Conservation (phyloP, 2,113 vertebrate genomes). For the Maylandia zebra region DNA sequence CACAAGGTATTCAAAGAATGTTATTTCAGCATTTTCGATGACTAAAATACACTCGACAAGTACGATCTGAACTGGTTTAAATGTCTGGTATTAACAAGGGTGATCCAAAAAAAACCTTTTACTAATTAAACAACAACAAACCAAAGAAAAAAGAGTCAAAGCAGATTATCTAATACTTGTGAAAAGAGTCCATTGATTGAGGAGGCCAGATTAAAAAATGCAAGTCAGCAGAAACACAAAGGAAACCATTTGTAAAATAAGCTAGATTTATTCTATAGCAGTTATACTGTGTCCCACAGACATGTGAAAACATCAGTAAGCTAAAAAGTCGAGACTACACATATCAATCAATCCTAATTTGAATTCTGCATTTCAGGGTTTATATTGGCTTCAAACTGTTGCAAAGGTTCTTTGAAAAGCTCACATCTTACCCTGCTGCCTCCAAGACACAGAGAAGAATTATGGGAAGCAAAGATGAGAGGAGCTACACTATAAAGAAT, state of each 20-base stretch:
- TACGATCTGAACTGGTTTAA: not conserved
- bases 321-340: not conserved
- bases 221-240: conserved; percentile 9
- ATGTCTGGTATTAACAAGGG: conserved; percentile 6
- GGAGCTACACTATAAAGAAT: conserved; percentile 8
- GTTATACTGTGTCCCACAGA: not conserved
- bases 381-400: not conserved
- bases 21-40: conserved; percentile 53
- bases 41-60: conserved; percentile 19
- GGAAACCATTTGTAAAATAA: not conserved
- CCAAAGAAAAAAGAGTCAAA: conserved; percentile 2
- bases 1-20: conserved; percentile 65
- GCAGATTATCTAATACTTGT: conserved; percentile 12
- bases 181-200: conserved; percentile 51
- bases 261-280: not conserved
- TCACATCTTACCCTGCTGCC: not conserved
- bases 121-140: conserved; percentile 53
- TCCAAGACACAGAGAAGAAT: not conserved
- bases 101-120: not conserved
- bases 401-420: not conserved
- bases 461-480: not conserved
- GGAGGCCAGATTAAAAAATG: not conserved
- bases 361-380: not conserved
- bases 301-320: not conserved
- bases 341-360: not conserved